Evolutionary conservation across 1,140 invertebrate species (phyloP), one percentile per base, ranked within the genome.

Genomic region (Drosophila athabasca): DNA sequence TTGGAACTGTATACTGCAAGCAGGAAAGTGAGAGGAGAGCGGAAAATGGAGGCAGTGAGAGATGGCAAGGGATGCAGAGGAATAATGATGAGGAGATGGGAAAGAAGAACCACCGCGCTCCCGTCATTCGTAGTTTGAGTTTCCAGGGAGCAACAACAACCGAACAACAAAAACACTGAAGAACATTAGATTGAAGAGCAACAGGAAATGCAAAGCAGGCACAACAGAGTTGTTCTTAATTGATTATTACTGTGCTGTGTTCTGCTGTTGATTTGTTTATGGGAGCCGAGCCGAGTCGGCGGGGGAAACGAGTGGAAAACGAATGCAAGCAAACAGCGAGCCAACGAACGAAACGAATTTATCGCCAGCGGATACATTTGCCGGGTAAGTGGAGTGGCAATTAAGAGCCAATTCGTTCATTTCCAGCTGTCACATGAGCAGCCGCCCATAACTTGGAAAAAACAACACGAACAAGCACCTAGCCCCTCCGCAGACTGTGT

Each of bases 351-450:
- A 57, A 48, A 39, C 13, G 50, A 73, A 51, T 62, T 57, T 62
- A 58, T 69, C 52, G 52, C 15, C 13, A 57, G n/a, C 52, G 60
- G 26, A 64, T 41, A 64, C 29, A 44, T 64, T 50, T 57, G 52
- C 39, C 46, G 45, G 48, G 70, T 68, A 73, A 73, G 65, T 74
- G 41, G 51, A 73, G 41, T 35, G 31, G 31, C 65, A 68, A 52
- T 68, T 50, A n/a, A 55, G 64, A 39, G 43, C 43, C 15, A 13
- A 49, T 44, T 49, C 17, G 31, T 35, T 35, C 31, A 11, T 35
- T 35, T 11, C 31, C 9, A 35, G 31, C 31, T 35, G 29, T 31
- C 31, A 35, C 31, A 35, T 35, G 31, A 35, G 31, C 31, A 35
- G 31, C 31, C 3, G 3, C 29, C 24, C 31, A 35, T 11, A 35